phyloP scores from a whole-genome alignment of 2,888 invertebrate species.

The Drosophila dives region DNA sequence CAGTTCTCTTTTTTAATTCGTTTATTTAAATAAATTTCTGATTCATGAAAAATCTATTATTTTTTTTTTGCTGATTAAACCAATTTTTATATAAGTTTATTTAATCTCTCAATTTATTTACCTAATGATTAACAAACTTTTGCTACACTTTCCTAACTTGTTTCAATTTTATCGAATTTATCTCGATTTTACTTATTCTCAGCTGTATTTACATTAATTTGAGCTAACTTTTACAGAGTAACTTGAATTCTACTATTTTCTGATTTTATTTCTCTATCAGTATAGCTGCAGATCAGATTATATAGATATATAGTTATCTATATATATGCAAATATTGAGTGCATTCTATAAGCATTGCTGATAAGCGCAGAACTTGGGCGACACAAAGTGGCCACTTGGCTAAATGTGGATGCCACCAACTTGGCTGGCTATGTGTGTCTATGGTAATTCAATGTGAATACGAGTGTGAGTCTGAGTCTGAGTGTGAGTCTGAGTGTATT shows the following conservation, averaged over 20 bases:
- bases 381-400: conserved; percentile 35
- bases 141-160: neutral
- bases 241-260: neutral
- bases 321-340: conserved; percentile 3
- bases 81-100: neutral
- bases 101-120: neutral
- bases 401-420: conserved; percentile 22
- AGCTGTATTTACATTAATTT: neutral
- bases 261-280: neutral
- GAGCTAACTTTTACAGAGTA: neutral
- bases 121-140: neutral
- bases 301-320: neutral
- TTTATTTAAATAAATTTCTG: neutral
- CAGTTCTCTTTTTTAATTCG: too few species aligned
- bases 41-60: neutral
- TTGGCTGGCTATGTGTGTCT: conserved; percentile 28
- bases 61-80: neutral
- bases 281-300: neutral
- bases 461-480: conserved; percentile 5
- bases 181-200: neutral
- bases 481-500: conserved; percentile 17
- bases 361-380: conserved; percentile 11
- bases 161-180: neutral
- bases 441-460: conserved; percentile 39
- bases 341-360: neutral